Evolutionary conservation across 2,113 vertebrate species (phyloP).

Genomic region (Hyperopisus bebe): DNA sequence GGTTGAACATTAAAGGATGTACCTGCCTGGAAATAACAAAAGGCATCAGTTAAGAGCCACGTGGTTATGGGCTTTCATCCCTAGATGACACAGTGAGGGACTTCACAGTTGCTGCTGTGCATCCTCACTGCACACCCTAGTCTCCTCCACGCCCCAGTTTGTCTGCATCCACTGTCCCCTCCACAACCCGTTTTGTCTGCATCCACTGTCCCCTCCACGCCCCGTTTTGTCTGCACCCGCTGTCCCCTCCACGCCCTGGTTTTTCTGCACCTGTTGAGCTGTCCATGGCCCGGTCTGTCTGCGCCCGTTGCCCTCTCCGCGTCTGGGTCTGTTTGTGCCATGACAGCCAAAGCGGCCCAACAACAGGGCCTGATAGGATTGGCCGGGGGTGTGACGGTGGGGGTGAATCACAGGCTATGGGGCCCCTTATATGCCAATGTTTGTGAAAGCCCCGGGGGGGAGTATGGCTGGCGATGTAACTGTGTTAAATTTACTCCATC

Average conservation of each 20-base stretch:
- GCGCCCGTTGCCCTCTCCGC: neutral
- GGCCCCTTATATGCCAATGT: slow-evolving; percentile 58
- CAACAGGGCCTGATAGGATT: neutral
- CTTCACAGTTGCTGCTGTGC: neutral
- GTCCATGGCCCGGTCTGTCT: neutral
- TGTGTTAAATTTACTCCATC: slow-evolving; percentile 45
- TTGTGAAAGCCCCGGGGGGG: slow-evolving; percentile 45
- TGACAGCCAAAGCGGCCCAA: neutral
- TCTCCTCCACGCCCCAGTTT: neutral
- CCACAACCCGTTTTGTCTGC: neutral
- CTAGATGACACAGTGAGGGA: neutral
- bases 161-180: neutral
- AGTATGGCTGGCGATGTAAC: slow-evolving; percentile 27
- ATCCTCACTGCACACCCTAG: neutral
- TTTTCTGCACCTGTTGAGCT: neutral
- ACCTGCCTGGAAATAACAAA: neutral
- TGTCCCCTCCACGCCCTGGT: too few relatives aligned
- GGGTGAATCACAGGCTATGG: neutral
- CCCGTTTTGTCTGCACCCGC: neutral
- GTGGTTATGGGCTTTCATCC: neutral
- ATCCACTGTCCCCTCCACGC: neutral
- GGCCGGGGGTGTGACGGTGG: neutral
- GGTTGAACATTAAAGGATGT: neutral
- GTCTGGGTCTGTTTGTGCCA: neutral
- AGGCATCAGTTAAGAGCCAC: neutral